phyloP scores from a whole-genome alignment of 1,140 invertebrate species.

The Gryon sp. region DNA sequence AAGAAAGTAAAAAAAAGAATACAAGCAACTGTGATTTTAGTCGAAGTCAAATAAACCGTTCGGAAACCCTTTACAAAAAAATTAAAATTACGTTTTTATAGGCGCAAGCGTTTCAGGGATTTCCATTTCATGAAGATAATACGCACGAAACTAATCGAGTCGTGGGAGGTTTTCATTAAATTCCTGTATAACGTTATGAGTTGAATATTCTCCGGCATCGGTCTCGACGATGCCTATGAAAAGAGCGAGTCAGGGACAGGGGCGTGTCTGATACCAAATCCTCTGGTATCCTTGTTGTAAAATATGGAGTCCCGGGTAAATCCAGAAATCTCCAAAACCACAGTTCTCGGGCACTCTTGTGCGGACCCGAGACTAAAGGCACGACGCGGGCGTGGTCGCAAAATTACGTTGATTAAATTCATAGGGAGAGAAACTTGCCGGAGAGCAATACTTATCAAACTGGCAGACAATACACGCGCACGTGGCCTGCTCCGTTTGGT shows the following conservation, averaged over 20 bases:
- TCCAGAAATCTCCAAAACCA: conserved; percentile 66
- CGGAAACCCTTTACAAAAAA: neutral
- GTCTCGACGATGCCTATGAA: conserved; percentile 40
- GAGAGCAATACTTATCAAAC: conserved; percentile 57
- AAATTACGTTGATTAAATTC: conserved; percentile 76
- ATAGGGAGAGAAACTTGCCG: conserved; percentile 50
- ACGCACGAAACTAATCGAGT: conserved; percentile 38
- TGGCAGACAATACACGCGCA: conserved; percentile 69
- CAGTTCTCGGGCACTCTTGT: conserved; percentile 42
- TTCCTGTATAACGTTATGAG: conserved; percentile 58
- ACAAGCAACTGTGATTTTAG: too few species aligned
- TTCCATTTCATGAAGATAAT: conserved; percentile 28
- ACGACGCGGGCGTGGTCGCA: conserved; percentile 66
- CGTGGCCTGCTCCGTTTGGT: too few species aligned
- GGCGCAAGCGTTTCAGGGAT: conserved; percentile 1
- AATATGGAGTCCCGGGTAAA: conserved; percentile 66
- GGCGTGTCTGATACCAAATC: conserved; percentile 65
- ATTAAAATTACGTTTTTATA: neutral
- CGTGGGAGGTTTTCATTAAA: conserved; percentile 64
- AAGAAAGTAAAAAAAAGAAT: conserved; percentile 4
- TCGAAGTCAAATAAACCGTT: neutral
- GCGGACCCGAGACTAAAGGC: conserved; percentile 50
- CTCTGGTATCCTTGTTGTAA: conserved; percentile 58
- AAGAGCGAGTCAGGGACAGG: conserved; percentile 54
- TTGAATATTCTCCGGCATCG: conserved; percentile 38